Percentiles rank a stretch among this genome's conserved stretches.
Evolutionary conservation across 2,113 vertebrate species (phyloP).

Genomic region (Barbus barbus): DNA sequence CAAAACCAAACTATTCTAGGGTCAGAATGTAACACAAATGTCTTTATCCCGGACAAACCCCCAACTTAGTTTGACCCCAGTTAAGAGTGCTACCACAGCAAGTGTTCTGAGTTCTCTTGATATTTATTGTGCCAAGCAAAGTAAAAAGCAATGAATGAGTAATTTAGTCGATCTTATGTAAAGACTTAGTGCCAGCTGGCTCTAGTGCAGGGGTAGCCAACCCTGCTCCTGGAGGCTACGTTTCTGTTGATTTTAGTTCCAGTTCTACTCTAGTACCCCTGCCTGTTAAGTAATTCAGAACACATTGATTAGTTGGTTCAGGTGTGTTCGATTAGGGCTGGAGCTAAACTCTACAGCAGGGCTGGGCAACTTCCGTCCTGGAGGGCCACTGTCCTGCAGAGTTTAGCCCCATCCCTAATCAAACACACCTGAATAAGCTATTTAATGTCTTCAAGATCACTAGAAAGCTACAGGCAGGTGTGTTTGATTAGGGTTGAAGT

Average conservation of each 20-base stretch:
- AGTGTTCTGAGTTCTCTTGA: background rate
- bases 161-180: background rate
- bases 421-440: too few species aligned
- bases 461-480: too few species aligned
- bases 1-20: background rate
- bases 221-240: too few species aligned
- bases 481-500: too few species aligned
- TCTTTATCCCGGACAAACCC: background rate
- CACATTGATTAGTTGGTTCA: background rate
- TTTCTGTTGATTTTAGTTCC: background rate
- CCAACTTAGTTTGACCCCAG: background rate
- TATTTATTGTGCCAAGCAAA: background rate
- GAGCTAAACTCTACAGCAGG: too few species aligned
- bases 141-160: background rate
- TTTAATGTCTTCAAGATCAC: too few species aligned
- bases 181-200: background rate
- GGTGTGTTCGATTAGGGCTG: background rate
- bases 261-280: background rate
- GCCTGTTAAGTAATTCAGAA: background rate
- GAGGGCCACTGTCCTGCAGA: too few species aligned
- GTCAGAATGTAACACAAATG: background rate
- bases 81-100: background rate
- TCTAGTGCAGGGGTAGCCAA: background rate
- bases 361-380: too few species aligned
- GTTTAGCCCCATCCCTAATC: too few species aligned